Base-by-base conservation (phyloP, 2,888 invertebrate species). In the Drosophila stalkeri region DNA sequence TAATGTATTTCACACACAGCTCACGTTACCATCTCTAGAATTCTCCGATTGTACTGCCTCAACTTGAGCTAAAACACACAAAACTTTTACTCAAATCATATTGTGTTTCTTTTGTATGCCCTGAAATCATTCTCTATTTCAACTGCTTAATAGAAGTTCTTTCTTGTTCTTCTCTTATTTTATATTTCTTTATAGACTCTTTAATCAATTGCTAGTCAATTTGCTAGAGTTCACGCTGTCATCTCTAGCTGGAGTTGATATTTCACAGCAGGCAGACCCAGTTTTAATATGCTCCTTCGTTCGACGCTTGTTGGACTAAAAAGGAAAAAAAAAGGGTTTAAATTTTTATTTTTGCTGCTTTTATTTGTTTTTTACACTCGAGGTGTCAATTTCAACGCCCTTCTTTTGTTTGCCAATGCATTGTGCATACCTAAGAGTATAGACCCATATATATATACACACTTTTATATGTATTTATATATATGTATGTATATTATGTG, bases 321-420 rank as follows among this genome's bases (percentile, higher is more conserved):
- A 74, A 35, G 6, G 3, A 54, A 33, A 35, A 27, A 31, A 75
- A 79, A 72, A 79, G 76, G 85, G 64, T 75, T 83, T 82, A 70
- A 72, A 66, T 67, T 63, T 63, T 64, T 79, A 71, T 71, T 66
- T 64, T 51, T 69, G 59, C 82, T 60, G 72, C 75, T 75, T 89
- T 82, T 77, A 79, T 89, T 85, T 83, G 72, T 70, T 66, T 75
- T 82, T 89, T 80, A 86, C 87, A 89, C 83, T 88, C 81, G 86
- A 91, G 91, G 91, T 91, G 91, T 91, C 91, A 92, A 92, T 92
- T 92, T 91, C 91, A 91, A 91, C 91, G 92, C 92, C 92, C 90
- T 86, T 86, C 86, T 81, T 86, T 90, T 86, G 86, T 90, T 81
- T 77, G 65, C 70, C 47, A 78, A 55, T 56, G 64, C 64, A 80